phyloP scores from a whole-genome alignment of 2,797 vertebrate genomes.

The Propithecus deckenii region DNA sequence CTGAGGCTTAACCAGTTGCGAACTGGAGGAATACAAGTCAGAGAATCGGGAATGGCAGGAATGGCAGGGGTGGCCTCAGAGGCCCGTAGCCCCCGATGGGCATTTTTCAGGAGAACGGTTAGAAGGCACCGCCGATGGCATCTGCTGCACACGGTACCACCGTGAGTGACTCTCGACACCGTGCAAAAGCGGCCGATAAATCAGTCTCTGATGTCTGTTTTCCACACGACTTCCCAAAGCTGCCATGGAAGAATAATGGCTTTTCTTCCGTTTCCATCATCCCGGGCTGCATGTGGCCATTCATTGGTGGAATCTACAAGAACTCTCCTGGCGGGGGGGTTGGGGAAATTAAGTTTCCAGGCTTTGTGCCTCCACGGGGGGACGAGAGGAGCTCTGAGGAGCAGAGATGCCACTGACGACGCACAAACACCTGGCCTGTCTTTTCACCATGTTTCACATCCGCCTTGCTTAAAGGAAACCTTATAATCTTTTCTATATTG shows the following conservation, averaged over 20 bases:
- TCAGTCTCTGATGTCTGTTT: not conserved
- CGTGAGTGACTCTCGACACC: no score
- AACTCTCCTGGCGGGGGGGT: not conserved
- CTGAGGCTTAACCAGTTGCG: not conserved
- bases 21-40: not conserved
- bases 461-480: not conserved
- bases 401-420: not conserved
- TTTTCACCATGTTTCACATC: not conserved
- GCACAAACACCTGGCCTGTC: not conserved
- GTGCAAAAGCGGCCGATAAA: not conserved
- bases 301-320: not conserved
- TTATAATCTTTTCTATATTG: not conserved
- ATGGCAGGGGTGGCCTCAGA: not conserved
- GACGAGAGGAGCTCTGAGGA: not conserved
- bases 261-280: not conserved
- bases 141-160: not conserved
- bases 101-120: not conserved
- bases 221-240: not conserved
- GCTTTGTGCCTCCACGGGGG: not conserved
- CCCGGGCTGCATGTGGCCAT: no score
- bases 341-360: not conserved
- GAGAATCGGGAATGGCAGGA: not conserved
- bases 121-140: no score
- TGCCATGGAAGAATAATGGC: not conserved
- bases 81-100: accelerated